Conservation (phyloP, 2,797 vertebrate species). For the Ibycter americanus region DNA sequence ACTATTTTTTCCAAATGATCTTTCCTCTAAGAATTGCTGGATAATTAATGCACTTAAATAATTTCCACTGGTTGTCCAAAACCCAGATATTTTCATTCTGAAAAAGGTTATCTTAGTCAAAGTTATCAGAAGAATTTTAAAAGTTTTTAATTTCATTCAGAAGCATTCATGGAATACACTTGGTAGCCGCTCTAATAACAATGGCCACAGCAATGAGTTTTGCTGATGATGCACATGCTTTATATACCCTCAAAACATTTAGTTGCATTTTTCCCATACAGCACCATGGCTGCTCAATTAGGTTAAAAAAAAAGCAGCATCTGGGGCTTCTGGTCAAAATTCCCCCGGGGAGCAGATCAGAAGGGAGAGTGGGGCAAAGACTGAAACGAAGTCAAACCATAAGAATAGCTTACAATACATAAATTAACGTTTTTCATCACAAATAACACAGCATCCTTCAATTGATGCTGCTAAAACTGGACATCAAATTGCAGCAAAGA, state of each 20-base stretch:
- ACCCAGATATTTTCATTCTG: not conserved
- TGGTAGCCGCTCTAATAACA: not conserved
- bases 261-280: not conserved
- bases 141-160: not conserved
- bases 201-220: not conserved
- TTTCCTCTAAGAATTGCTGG: not conserved
- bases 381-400: not conserved
- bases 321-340: not conserved
- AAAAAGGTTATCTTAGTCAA: not conserved
- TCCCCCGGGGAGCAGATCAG: not conserved
- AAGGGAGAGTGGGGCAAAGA: not conserved
- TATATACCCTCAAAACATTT: not conserved
- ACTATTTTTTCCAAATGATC: not conserved
- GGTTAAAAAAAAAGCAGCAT: not conserved
- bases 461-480: not conserved
- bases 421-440: not conserved
- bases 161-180: not conserved
- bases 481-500: not conserved
- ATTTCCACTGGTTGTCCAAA: not conserved
- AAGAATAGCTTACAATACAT: not conserved
- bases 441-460: not conserved
- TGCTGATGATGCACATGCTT: not conserved
- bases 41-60: not conserved
- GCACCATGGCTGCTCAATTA: not conserved
- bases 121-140: not conserved